Percentiles rank a stretch among this genome's conserved stretches.
Conservation (phyloP, 2,113 vertebrate genomes). For the Brienomyrus longianalis region DNA sequence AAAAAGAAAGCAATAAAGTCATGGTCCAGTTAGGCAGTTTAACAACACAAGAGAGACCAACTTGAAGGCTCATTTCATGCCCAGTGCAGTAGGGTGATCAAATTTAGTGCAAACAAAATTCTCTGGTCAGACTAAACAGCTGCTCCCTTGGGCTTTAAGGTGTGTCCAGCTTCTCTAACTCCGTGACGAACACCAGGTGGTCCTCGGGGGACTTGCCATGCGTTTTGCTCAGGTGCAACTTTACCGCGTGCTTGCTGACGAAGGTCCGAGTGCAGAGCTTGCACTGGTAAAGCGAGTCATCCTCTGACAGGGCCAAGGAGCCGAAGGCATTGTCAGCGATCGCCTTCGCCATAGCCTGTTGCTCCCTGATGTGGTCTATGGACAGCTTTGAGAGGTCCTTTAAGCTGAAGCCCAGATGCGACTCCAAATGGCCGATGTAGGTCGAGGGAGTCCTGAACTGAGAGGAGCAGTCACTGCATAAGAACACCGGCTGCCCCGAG, state of each 20-base stretch:
- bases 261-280: slow-evolving; percentile 79
- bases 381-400: slow-evolving; percentile 80
- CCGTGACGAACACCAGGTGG: slow-evolving; percentile 77
- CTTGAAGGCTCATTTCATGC: slow-evolving; percentile 89
- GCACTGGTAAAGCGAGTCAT: slow-evolving; percentile 79
- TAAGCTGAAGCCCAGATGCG: slow-evolving; percentile 76
- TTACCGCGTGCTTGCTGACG: slow-evolving; percentile 78
- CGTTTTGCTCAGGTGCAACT: slow-evolving; percentile 83
- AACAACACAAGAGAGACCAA: slow-evolving; percentile 82
- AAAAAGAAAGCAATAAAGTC: slow-evolving; percentile 66
- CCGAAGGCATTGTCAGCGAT: slow-evolving; percentile 64
- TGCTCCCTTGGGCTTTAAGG: slow-evolving; percentile 53
- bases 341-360: slow-evolving; percentile 69
- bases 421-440: slow-evolving; percentile 75
- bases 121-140: slow-evolving; percentile 71
- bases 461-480: slow-evolving; percentile 84
- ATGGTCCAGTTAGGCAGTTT: slow-evolving; percentile 89
- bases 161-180: slow-evolving; percentile 85
- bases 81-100: slow-evolving; percentile 84
- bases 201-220: slow-evolving; percentile 82
- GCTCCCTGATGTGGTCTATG: slow-evolving; percentile 70
- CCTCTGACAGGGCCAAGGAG: slow-evolving; percentile 66
- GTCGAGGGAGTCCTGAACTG: slow-evolving; percentile 81
- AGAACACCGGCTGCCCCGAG: slow-evolving; percentile 79
- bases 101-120: slow-evolving; percentile 79